Evolutionary conservation across 1,140 invertebrate species (phyloP).

Genomic region (Homarus americanus): DNA sequence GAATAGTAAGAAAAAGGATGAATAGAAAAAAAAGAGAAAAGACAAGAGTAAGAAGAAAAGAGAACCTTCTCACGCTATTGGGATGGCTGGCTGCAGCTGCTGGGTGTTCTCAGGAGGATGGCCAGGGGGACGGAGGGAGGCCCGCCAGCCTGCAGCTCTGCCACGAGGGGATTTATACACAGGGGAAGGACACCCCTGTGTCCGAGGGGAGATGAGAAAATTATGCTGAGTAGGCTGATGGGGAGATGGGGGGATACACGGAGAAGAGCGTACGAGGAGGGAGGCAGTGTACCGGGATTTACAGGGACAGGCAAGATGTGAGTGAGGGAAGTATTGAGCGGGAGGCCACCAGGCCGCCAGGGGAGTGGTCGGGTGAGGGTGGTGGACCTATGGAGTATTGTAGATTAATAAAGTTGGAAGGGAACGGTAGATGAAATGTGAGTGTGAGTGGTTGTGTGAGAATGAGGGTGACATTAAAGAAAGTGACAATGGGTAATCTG

Average conservation of each 20-base stretch:
- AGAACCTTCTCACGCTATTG: not conserved
- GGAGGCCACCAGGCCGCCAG: too few species aligned
- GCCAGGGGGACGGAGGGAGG: not conserved
- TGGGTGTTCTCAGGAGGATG: not conserved
- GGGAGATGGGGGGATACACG: not conserved
- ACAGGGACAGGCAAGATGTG: too few species aligned
- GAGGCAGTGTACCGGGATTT: not conserved
- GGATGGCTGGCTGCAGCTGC: not conserved
- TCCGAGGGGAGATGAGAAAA: not conserved
- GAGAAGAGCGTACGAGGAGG: not conserved
- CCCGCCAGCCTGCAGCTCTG: not conserved
- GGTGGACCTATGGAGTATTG: too few species aligned
- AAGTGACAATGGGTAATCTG: too few species aligned
- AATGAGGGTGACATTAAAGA: too few species aligned
- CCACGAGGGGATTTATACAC: too few species aligned
- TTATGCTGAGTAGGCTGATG: not conserved
- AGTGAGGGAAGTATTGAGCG: too few species aligned
- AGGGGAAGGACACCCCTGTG: not conserved
- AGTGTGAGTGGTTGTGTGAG: too few species aligned
- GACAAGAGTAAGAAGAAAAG: not conserved
- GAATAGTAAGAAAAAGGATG: not conserved
- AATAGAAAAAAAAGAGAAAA: not conserved
- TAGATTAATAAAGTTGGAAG: too few species aligned
- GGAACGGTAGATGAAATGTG: too few species aligned
- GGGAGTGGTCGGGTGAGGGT: too few species aligned